Evolutionary conservation across 1,140 invertebrate species (phyloP), one percentile per base, ranked within the genome.

Genomic region (Kradibia gibbosae): DNA sequence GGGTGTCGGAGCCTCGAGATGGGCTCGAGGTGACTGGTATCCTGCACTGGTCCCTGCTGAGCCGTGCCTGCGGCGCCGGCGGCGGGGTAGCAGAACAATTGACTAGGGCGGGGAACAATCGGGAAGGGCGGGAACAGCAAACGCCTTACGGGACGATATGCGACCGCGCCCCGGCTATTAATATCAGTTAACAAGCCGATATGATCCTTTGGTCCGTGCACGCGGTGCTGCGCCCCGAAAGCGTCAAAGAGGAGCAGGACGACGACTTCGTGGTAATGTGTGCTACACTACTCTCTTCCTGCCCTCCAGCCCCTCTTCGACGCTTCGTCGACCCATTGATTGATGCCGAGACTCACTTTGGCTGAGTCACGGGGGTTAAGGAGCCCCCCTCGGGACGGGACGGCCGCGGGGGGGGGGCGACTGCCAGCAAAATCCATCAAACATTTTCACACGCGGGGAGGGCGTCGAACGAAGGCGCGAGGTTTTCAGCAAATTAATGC

Each of bases 171-270:
- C 88, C 87, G 62, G 88, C 90, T 90, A 91, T 91, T 91, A 91
- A 91, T 91, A 90, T 89, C 90, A 89, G 89, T 91, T 91, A 91
- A 91, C 89, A 85, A 90, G 85, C 86, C 86, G 88, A 91, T 91
- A 90, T 88, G 89, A 90, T 90, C 89, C 88, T 85, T 84, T 83
- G 84, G 80, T 22, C 22, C 22, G 42, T 39, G 25, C 42, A 31
- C 31, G 62, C 34, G 31, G 39, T 39, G 4, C 36, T 71, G 39
- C n/a, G 39, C 70, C 70, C 42, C 70, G 70, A 71, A 71, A 71
- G 11, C 42, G 39, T 0, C 67, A 22, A 45, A 22, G 67, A 65
- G 15, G 60, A 65, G 1, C 11, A 65, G 31, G 60, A 39, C 17
- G 50, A 25, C 36, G 36, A 31, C 55, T 45, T 55, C 36, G 34